Percentiles rank a stretch among this genome's conserved stretches.
Evolutionary conservation across 2,113 vertebrate species (phyloP).

Genomic region (Spermophilus dauricus): DNA sequence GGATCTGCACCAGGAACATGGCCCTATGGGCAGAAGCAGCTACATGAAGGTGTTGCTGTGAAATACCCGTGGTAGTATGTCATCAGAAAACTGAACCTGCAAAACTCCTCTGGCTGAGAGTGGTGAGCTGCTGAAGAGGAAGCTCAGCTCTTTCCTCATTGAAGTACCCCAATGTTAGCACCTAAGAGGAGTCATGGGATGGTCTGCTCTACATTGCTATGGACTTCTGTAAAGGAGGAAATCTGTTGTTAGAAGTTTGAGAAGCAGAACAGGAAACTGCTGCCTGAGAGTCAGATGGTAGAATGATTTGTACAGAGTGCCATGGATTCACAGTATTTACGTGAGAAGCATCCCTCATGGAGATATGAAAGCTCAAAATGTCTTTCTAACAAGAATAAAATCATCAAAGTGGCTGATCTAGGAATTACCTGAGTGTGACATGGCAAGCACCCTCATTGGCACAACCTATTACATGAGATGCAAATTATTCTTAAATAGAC

Average conservation of each 20-base stretch:
- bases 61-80: constrained; percentile 91
- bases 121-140: constrained; percentile 83
- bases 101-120: constrained; percentile 92
- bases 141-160: constrained; percentile 96
- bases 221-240: constrained; percentile 98
- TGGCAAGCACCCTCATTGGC: constrained; percentile 98
- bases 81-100: constrained; percentile 97
- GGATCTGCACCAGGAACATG: too few relatives aligned
- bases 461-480: constrained; percentile 99
- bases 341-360: constrained; percentile 96
- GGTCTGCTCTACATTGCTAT: constrained; percentile 97
- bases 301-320: constrained; percentile 99
- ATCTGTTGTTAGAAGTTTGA: constrained; percentile 96
- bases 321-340: constrained; percentile 94
- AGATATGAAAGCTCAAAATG: constrained; percentile 99
- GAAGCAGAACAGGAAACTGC: constrained; percentile 94
- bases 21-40: too few relatives aligned
- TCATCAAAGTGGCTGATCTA: constrained; percentile 99
- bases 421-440: constrained; percentile 95
- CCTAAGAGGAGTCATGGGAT: constrained; percentile 95
- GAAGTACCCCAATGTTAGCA: constrained; percentile 97
- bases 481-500: constrained; percentile 81
- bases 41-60: too few relatives aligned
- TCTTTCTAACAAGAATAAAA: constrained; percentile 96
- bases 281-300: constrained; percentile 96